Evolutionary conservation across 2,113 vertebrate species (phyloP).

Genomic region (Fukomys damarensis): DNA sequence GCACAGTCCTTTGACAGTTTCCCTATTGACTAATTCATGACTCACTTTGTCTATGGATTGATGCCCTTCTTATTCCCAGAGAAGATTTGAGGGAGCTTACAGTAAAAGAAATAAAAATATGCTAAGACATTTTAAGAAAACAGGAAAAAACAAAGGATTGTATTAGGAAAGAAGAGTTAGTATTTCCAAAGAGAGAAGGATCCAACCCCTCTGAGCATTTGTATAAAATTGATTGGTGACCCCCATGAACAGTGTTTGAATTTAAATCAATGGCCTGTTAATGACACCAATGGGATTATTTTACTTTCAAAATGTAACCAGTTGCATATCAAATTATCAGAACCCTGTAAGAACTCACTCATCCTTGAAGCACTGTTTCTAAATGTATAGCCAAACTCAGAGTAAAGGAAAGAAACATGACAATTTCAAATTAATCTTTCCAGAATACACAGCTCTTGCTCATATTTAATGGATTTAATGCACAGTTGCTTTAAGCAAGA

Average conservation of each 20-base stretch:
- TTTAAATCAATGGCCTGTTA: constrained; percentile 63
- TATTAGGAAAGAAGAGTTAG: neutral
- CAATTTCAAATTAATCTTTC: constrained; percentile 75
- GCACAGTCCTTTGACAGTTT: constrained; percentile 49
- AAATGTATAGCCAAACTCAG: constrained; percentile 67
- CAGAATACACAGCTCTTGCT: constrained; percentile 60
- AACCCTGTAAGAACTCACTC: constrained; percentile 36
- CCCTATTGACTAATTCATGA: constrained; percentile 67
- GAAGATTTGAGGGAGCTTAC: constrained; percentile 51
- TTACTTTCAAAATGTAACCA: constrained; percentile 49
- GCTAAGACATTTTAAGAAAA: constrained; percentile 14
- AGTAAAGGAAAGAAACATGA: constrained; percentile 65
- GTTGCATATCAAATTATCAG: constrained; percentile 67
- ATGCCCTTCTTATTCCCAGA: constrained; percentile 30
- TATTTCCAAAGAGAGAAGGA: constrained; percentile 48
- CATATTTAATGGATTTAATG: constrained; percentile 74
- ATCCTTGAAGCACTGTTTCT: constrained; percentile 71
- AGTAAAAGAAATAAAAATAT: constrained; percentile 36
- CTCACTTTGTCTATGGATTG: constrained; percentile 56
- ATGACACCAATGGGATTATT: constrained; percentile 56
- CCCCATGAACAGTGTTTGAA: constrained; percentile 55
- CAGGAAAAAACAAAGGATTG: neutral
- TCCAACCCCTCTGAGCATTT: neutral
- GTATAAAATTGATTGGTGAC: constrained; percentile 41
- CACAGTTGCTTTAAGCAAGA: constrained; percentile 69